Evolutionary conservation across 1,140 invertebrate genomes (phyloP).

Genomic region (Solen grandis): DNA sequence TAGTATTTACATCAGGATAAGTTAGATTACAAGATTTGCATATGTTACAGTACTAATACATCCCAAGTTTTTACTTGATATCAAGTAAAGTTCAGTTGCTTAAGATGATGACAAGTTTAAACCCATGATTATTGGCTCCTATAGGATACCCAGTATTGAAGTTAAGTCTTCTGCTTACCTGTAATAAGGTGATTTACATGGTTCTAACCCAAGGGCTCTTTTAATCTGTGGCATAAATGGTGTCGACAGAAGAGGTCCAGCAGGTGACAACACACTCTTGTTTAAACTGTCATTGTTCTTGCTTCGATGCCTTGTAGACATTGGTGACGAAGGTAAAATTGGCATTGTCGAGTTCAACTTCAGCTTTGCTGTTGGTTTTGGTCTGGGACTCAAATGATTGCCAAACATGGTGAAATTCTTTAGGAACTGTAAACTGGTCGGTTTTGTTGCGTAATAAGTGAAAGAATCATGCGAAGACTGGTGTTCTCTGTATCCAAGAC

Average conservation of each 20-base stretch:
- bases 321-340: conserved; percentile 32
- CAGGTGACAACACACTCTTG: not conserved
- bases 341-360: conserved; percentile 28
- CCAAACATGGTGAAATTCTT: not conserved
- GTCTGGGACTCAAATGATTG: not conserved
- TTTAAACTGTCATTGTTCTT: not conserved
- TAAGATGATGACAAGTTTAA: no score
- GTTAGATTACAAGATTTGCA: no score
- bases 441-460: no score
- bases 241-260: conserved; percentile 33
- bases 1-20: no score
- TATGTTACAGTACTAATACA: no score
- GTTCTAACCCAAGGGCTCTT: conserved; percentile 52
- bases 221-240: conserved; percentile 57
- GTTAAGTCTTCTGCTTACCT: conserved; percentile 31
- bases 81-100: no score
- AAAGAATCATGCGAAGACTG: no score
- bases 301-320: conserved; percentile 9
- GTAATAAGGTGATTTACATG: not conserved
- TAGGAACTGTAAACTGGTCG: not conserved
- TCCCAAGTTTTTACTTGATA: no score
- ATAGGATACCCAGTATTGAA: no score
- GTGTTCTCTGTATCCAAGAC: no score
- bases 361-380: not conserved
- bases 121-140: no score